Evolutionary conservation across 1,140 invertebrate genomes (phyloP).

Genomic region (Halyomorpha halys): DNA sequence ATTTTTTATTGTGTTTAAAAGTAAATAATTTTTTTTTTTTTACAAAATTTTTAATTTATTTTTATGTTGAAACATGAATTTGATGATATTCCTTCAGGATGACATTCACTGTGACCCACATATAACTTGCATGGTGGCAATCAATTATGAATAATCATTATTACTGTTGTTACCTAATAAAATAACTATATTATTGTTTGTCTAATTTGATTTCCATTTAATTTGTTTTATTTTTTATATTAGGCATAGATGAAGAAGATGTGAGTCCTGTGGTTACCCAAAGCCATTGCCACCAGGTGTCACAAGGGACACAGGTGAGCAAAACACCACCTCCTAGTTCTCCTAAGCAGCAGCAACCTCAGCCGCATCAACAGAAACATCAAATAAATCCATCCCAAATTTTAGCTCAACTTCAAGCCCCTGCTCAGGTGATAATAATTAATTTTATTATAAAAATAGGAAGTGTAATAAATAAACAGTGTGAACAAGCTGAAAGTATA

Average conservation of each 20-base stretch:
- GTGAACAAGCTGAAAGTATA: too few relatives aligned
- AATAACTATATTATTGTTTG: neutral
- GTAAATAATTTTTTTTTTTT: too few relatives aligned
- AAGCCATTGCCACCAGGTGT: slow-evolving; percentile 33
- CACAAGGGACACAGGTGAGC: slow-evolving; percentile 27
- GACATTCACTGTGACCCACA: too few relatives aligned
- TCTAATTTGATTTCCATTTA: neutral
- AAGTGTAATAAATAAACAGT: too few relatives aligned
- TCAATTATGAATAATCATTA: too few relatives aligned
- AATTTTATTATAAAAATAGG: too few relatives aligned
- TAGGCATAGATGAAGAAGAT: slow-evolving; percentile 41
- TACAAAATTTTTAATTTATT: too few relatives aligned
- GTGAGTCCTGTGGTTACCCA: slow-evolving; percentile 39
- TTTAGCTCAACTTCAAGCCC: slow-evolving; percentile 32
- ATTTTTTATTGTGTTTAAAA: too few relatives aligned
- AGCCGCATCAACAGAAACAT: slow-evolving; percentile 28
- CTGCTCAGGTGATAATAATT: slow-evolving; percentile 34
- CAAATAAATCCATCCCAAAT: slow-evolving; percentile 27
- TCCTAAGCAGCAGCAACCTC: slow-evolving; percentile 28
- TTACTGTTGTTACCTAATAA: neutral
- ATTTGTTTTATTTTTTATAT: slow-evolving; percentile 7
- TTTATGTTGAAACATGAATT: too few relatives aligned
- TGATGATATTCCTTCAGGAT: too few relatives aligned
- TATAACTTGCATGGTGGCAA: too few relatives aligned
- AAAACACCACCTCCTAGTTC: slow-evolving; percentile 27